phyloP scores from a whole-genome alignment of 2,797 vertebrate species.

The Notoglanidium macrostoma region DNA sequence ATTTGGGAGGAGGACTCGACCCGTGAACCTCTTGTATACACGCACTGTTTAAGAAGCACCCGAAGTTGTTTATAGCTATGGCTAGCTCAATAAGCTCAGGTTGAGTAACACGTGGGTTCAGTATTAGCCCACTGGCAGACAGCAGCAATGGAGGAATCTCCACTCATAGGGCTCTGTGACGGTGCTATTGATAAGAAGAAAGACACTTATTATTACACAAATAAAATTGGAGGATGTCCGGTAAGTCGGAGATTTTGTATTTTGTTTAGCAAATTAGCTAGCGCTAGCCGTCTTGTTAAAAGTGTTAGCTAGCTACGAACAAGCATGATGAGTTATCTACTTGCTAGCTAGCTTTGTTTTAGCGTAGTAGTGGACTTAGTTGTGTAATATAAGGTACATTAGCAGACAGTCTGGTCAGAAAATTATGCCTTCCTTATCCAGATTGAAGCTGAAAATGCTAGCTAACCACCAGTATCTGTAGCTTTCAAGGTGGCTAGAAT shows the following conservation, averaged over 20 bases:
- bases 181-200: slow-evolving; percentile 56
- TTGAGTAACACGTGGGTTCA: slow-evolving; percentile 28
- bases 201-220: slow-evolving; percentile 61
- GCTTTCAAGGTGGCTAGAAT: neutral
- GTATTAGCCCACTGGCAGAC: neutral
- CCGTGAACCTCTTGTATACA: too few species aligned
- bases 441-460: neutral
- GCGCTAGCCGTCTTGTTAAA: neutral
- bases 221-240: slow-evolving; percentile 71
- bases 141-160: neutral
- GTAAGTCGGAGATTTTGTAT: slow-evolving; percentile 36
- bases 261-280: neutral
- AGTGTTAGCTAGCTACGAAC: neutral
- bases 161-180: slow-evolving; percentile 71
- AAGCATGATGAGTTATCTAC: neutral
- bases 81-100: neutral
- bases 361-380: neutral
- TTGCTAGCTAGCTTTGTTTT: neutral
- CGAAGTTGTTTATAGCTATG: neutral
- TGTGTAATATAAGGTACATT: neutral
- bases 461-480: neutral
- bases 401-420: neutral
- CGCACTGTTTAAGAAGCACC: neutral
- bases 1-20: neutral
- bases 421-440: neutral